A percentile compares a stretch with the other conserved stretches of the same genome.
Evolutionary conservation across 2,888 invertebrate species (phyloP).

Genomic region (Tinea trinotella): DNA sequence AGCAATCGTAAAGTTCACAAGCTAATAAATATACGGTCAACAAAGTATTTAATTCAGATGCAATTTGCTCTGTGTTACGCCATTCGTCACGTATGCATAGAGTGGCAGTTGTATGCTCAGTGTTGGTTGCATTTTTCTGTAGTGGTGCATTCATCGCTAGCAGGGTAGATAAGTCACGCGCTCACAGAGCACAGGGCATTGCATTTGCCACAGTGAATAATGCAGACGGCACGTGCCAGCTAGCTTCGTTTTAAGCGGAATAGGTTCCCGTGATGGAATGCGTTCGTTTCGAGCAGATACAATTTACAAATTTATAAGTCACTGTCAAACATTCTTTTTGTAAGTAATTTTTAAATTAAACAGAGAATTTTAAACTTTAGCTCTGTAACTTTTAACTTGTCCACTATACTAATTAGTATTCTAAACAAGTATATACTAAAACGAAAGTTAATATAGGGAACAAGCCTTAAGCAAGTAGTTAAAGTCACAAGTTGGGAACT

Average conservation of each 20-base stretch:
- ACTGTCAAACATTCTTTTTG: too few relatives aligned
- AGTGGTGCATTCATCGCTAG: conserved; percentile 44
- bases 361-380: too few relatives aligned
- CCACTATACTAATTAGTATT: not conserved
- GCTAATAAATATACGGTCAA: conserved; percentile 11
- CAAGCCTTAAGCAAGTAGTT: conserved; percentile 58
- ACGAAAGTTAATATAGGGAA: conserved; percentile 45
- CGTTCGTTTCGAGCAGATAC: conserved; percentile 39
- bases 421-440: conserved; percentile 12
- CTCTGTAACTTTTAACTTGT: too few relatives aligned
- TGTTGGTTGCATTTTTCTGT: conserved; percentile 35
- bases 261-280: conserved; percentile 40
- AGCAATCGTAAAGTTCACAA: not conserved
- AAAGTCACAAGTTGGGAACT: conserved; percentile 60
- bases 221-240: conserved; percentile 48
- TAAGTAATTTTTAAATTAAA: too few relatives aligned
- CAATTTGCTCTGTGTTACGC: not conserved
- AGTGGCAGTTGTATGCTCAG: conserved; percentile 13
- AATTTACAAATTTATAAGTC: conserved; percentile 11
- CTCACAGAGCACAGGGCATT: conserved; percentile 31
- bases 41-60: not conserved
- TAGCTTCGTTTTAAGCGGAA: conserved; percentile 9
- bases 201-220: conserved; percentile 65
- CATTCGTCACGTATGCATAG: conserved; percentile 32
- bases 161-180: conserved; percentile 57